Percentiles rank a stretch among this genome's conserved stretches.
Conservation (phyloP, 2,113 vertebrate genomes). For the Oreochromis aureus region DNA sequence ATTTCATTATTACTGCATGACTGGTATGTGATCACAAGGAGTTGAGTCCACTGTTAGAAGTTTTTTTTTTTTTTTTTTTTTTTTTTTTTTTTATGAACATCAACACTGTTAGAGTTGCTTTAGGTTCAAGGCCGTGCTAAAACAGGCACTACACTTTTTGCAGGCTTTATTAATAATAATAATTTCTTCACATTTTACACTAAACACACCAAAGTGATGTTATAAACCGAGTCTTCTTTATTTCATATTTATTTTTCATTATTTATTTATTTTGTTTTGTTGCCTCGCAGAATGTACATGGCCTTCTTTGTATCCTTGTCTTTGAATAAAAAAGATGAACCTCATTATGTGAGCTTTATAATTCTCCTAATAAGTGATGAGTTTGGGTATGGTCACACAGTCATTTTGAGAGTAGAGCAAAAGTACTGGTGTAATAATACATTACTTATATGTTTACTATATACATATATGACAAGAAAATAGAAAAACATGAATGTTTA, state of each 20-base stretch:
- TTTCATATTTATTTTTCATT: slow-evolving; percentile 7
- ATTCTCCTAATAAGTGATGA: neutral
- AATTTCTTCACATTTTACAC: neutral
- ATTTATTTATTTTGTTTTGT: neutral
- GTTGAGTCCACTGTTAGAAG: neutral
- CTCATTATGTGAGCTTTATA: neutral
- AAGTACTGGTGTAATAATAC: neutral
- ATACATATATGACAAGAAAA: neutral
- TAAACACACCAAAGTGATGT: neutral
- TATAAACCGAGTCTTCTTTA: neutral
- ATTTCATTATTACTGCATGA: neutral
- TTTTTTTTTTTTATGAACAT: accelerated
- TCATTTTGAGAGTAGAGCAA: neutral
- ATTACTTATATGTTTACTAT: neutral
- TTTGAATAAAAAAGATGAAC: neutral
- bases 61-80: too few species aligned
- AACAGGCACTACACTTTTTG: neutral
- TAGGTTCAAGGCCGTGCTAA: neutral
- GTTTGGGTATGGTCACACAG: accelerated
- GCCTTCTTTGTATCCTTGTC: neutral
- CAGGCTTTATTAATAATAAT: neutral
- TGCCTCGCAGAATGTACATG: neutral
- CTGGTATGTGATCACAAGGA: neutral
- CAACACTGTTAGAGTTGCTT: neutral
- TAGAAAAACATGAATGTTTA: neutral